Evolutionary conservation across 2,797 vertebrate genomes (phyloP), one percentile per base, ranked within the genome.

Genomic region (Gouania willdenowi): DNA sequence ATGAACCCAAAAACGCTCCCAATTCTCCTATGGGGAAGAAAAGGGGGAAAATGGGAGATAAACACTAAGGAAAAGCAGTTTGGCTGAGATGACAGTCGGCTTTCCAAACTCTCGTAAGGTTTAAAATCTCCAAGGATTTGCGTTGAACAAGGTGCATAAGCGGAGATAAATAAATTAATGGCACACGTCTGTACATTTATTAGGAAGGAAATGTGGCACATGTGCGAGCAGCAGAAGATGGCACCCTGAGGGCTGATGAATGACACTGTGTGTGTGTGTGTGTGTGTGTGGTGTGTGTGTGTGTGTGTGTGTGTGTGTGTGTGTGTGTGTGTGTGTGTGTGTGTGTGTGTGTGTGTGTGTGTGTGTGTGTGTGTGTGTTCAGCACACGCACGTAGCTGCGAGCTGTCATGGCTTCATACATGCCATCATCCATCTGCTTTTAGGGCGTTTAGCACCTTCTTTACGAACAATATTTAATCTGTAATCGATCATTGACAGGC

Each of bases 101-200:
- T n/a, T n/a, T n/a, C n/a, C 16, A n/a, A n/a, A 87, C 88, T 83
- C 83, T 80, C 66, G 67, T 83, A 82, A 79, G 79, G 81, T 81
- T 81, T 73, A 65, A 82, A 84, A 84, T 83, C 77, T 85, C 75
- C 35, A 44, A 43, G 76, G 78, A 75, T 69, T 74, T 61, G 65
- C 59, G 84, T 83, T 67, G 55, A 81, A 72, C 65, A 59, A 65
- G 64, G 69, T 56, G 74, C 64, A 63, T 67, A 61, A 74, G 58
- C 62, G 66, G 63, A 77, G 72, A 80, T 77, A 76, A 81, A 86
- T 80, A 71, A 73, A 76, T 82, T 73, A 80, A 82, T 61, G 66
- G 66, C 18, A 47, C 59, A 69, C 66, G 64, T 30, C 43, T 33
- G 32, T 42, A 46, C 63, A 58, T 78, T 70, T 74, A 81, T 82